These are phyloP conservation scores for Eunapius fragilis DNA, from an alignment of 37 sponge, comb jelly and placozoan genomes.

Conservation along the genomic window DNA sequence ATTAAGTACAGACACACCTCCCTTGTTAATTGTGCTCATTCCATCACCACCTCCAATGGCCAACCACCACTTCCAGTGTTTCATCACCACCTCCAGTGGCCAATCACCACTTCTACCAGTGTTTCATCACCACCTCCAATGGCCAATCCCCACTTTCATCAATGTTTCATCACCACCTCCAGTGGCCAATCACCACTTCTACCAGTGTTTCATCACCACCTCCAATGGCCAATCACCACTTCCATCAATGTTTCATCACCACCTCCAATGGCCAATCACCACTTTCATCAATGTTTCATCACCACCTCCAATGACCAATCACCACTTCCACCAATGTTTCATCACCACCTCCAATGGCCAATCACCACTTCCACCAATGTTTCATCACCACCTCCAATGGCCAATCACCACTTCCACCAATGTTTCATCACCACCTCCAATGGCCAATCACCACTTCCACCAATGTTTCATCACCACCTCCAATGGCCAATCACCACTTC, in stretches of 20 bases:
- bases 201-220: not conserved
- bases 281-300: not conserved
- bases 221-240: not conserved
- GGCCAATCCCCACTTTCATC: too few relatives aligned
- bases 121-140: too few relatives aligned
- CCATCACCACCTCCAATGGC: not conserved
- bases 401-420: not conserved
- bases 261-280: not conserved
- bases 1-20: not conserved
- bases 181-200: not conserved
- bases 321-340: not conserved
- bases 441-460: not conserved
- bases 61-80: not conserved
- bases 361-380: not conserved
- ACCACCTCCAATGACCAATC: not conserved
- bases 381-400: not conserved
- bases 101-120: too few relatives aligned
- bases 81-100: too few relatives aligned
- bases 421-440: not conserved
- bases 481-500: not conserved
- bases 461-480: not conserved
- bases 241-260: not conserved
- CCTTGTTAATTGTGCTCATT: too few relatives aligned
- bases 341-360: not conserved
- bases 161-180: not conserved